Conservation (phyloP, 2,113 vertebrate species). For the Egretta garzetta region DNA sequence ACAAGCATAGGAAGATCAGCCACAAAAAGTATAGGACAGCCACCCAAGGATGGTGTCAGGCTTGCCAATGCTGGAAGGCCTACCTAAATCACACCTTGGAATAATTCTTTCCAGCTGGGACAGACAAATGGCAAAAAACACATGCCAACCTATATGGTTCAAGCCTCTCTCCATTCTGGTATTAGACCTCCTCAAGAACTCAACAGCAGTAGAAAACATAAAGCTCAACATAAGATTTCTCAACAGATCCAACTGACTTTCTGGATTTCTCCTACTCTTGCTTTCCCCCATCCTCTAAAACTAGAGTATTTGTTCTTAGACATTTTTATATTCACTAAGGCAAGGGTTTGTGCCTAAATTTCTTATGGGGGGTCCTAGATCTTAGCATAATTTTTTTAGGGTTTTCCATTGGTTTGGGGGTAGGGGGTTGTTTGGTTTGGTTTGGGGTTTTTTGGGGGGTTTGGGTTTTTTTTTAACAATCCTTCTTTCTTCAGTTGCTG, state of each 20-base stretch:
- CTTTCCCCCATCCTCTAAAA: background rate
- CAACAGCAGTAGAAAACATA: background rate
- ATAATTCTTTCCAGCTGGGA: background rate
- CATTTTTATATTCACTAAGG: background rate
- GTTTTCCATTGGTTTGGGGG: background rate
- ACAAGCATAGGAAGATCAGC: background rate
- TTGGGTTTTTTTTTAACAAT: background rate
- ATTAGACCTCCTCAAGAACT: background rate
- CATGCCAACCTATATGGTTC: background rate
- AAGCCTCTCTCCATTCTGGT: background rate
- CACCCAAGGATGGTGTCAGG: background rate
- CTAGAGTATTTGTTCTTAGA: background rate
- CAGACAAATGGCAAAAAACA: background rate
- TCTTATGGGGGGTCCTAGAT: background rate
- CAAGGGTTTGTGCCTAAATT: background rate
- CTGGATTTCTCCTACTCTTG: background rate
- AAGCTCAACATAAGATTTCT: background rate
- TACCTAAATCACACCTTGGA: background rate
- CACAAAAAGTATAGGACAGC: background rate
- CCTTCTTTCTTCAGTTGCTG: background rate
- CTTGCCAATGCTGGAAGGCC: background rate
- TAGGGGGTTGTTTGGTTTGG: too few species aligned
- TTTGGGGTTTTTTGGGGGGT: background rate
- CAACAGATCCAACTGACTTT: background rate
- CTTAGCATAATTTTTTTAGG: background rate